Evolutionary conservation across 2,113 vertebrate species (phyloP), one percentile per base, ranked within the genome.

Genomic region (Neogobius melanostomus): DNA sequence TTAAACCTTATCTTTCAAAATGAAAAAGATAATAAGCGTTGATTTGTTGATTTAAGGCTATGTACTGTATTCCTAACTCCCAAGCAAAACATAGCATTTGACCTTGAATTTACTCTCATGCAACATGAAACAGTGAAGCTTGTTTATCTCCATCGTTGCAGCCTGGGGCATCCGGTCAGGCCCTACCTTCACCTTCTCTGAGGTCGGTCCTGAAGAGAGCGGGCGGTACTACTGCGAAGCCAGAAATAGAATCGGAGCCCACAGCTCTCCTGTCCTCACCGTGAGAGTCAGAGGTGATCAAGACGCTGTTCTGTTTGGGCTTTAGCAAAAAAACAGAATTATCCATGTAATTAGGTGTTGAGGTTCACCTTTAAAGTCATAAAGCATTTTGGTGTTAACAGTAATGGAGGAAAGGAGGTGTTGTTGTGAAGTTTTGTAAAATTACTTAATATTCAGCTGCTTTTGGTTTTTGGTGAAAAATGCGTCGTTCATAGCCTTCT

Each of bases 211-310:
- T 0, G 77, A 88, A 67, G 91, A 91, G 61, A 92, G 91, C 5
- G 93, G 93, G 7, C 92, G 88, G 88, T 94, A 94, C 84, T 94
- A 92, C 87, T 94, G 92, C 54, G 85, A 92, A 82, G 93, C 92
- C 75, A 86, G 89, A 65, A 94, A 93, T 65, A 88, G 88, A 61
- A 90, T 93, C 3, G 93, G 93, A 60, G 69, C 80, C 17, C 88
- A 92, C 83, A 91, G 82, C 79, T 94, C 93, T 56, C 91, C 92
- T 3, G 81, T 93, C 45, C 90, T 94, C 66, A 93, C 92, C 0
- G 88, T 94, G 2, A 84, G 87, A 70, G 93, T 93, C 69, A 82
- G 90, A 92, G 93, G 92, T 93, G 59, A 21, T 21, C 56, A 36
- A 36, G 56, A 59, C 42, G 0, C 36, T 16, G 14, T 45, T 61